Evolutionary conservation across 2,797 vertebrate genomes (phyloP).

Genomic region (Amblyraja radiata): DNA sequence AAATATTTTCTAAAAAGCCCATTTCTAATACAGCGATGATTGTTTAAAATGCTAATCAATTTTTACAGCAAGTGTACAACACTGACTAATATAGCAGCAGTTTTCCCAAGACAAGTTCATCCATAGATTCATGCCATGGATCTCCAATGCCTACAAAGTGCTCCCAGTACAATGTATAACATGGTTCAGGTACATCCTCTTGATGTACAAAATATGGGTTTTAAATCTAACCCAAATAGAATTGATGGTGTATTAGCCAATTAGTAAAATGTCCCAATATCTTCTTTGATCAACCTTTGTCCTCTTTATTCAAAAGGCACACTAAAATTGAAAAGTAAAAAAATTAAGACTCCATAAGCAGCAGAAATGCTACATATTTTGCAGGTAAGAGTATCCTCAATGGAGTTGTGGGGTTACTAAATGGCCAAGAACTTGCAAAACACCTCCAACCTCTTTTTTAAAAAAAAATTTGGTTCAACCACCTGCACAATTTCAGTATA

Average conservation of each 20-base stretch:
- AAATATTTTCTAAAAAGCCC: constrained; percentile 54
- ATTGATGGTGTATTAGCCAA: constrained; percentile 58
- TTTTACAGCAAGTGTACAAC: constrained; percentile 71
- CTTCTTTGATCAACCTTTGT: constrained; percentile 3
- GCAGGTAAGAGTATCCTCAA: constrained; percentile 2
- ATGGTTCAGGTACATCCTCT: constrained; percentile 51
- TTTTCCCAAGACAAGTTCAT: constrained; percentile 68
- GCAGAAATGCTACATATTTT: constrained; percentile 12
- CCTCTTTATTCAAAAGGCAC: constrained; percentile 32
- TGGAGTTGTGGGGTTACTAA: not conserved
- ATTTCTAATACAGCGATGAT: constrained; percentile 64
- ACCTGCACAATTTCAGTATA: constrained; percentile 66
- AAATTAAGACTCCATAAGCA: constrained; percentile 14
- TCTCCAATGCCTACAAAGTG: constrained; percentile 86
- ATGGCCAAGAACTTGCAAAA: not conserved
- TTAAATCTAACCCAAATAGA: constrained; percentile 66
- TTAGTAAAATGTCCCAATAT: constrained; percentile 33
- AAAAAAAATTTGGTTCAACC: not conserved
- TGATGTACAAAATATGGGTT: constrained; percentile 53
- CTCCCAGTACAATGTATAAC: constrained; percentile 73
- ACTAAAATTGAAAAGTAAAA: constrained; percentile 21
- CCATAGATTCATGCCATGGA: constrained; percentile 58
- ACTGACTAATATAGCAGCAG: constrained; percentile 87
- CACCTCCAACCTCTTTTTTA: not conserved
- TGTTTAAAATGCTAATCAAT: constrained; percentile 83